Percentiles rank a stretch among this genome's conserved stretches.
Conservation (phyloP, 2,888 invertebrate genomes). For the Sialis lutaria region DNA sequence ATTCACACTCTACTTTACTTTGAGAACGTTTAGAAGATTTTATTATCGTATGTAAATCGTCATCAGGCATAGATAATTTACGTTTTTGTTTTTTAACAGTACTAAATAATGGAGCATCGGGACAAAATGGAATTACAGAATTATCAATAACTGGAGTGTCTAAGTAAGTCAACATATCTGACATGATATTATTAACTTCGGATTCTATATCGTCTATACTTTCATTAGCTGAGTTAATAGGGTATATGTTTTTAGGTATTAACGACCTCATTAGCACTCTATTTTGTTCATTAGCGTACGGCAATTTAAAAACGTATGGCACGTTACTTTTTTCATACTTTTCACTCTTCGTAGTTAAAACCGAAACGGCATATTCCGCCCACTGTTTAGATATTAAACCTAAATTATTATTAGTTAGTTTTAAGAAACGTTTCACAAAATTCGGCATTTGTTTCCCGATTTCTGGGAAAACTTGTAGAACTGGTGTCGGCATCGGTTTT, state of each 20-base stretch:
- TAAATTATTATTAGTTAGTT: conserved; percentile 22
- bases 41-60: conserved; percentile 6
- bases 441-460: conserved; percentile 29
- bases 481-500: conserved; percentile 30
- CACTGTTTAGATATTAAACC: conserved; percentile 29
- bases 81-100: conserved; percentile 16
- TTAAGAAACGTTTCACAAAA: conserved; percentile 25
- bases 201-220: conserved; percentile 10
- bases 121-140: conserved; percentile 27
- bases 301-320: conserved; percentile 34
- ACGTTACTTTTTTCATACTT: conserved; percentile 16
- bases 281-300: conserved; percentile 37
- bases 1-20: conserved; percentile 24
- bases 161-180: conserved; percentile 38
- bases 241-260: conserved; percentile 5
- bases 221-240: conserved; percentile 1
- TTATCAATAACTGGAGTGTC: conserved; percentile 40
- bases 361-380: conserved; percentile 37
- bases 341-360: conserved; percentile 23
- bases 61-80: conserved; percentile 5
- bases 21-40: conserved; percentile 1
- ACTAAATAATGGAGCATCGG: conserved; percentile 12
- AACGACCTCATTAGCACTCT: conserved; percentile 28
- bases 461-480: conserved; percentile 29
- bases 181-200: conserved; percentile 21